Evolutionary conservation across 2,888 invertebrate species (phyloP).

Genomic region (Carabus problematicus): DNA sequence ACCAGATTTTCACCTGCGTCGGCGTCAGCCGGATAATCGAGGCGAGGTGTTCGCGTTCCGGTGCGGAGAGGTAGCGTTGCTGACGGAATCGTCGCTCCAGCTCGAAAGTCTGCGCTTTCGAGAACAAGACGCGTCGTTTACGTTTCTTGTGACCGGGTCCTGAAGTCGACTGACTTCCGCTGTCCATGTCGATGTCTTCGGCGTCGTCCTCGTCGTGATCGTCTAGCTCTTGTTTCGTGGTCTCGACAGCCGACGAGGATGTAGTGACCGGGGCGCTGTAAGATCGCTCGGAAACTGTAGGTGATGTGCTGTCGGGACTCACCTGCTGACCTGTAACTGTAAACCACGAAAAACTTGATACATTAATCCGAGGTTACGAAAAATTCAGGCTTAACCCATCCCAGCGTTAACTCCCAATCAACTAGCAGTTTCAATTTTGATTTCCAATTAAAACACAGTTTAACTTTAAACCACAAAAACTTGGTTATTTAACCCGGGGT

Average conservation of each 20-base stretch:
- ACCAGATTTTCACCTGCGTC: conserved; percentile 99
- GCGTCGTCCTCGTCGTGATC: conserved; percentile 65
- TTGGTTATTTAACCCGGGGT: no score
- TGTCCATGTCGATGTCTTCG: conserved; percentile 57
- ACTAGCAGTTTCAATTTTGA: no score
- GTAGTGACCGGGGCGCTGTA: conserved; percentile 59
- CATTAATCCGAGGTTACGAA: no score
- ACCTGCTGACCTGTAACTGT: conserved; percentile 70
- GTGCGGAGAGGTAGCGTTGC: conserved; percentile 96
- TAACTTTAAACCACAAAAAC: neutral
- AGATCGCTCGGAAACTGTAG: conserved; percentile 78
- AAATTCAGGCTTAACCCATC: no score
- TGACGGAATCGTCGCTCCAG: conserved; percentile 93
- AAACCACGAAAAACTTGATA: no score
- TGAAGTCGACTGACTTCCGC: conserved; percentile 57
- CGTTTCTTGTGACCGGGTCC: conserved; percentile 77
- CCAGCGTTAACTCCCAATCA: no score
- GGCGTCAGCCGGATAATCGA: conserved; percentile 94
- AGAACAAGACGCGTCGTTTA: conserved; percentile 95
- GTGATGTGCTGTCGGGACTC: conserved; percentile 87
- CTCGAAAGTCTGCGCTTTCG: conserved; percentile 97
- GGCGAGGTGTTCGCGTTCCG: conserved; percentile 96
- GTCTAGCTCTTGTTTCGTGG: conserved; percentile 59
- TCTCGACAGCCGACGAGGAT: conserved; percentile 50
- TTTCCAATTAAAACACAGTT: neutral